Evolutionary conservation across 2,888 invertebrate genomes (phyloP).

Genomic region (Argyra leucocephala): DNA sequence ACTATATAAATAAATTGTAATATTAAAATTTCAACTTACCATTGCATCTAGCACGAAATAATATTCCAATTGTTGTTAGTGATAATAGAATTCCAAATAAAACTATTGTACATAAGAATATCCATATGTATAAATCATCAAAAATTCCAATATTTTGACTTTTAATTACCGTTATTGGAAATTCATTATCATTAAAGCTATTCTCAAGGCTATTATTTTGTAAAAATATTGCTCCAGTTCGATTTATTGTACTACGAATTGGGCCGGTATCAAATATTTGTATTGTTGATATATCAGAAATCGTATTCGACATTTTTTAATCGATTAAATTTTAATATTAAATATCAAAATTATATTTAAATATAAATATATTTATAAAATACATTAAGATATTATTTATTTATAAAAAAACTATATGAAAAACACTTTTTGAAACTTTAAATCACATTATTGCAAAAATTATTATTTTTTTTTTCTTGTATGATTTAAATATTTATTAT

Average conservation of each 20-base stretch:
- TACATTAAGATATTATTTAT: no score
- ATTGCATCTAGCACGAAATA: constrained; percentile 21
- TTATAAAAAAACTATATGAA: no score
- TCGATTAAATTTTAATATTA: background rate
- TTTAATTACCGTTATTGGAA: background rate
- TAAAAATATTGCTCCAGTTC: background rate
- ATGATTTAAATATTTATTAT: no score
- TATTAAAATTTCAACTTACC: constrained; percentile 18
- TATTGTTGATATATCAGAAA: constrained; percentile 7
- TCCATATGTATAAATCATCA: constrained; percentile 19
- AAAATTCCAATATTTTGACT: constrained; percentile 11
- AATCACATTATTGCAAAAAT: no score
- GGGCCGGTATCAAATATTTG: constrained; percentile 8
- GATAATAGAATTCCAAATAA: constrained; percentile 18
- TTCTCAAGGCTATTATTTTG: background rate
- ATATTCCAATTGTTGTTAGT: constrained; percentile 17
- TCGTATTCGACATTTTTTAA: background rate
- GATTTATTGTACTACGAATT: background rate
- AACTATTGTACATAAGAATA: constrained; percentile 16
- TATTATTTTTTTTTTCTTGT: no score
- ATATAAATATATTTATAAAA: no score
- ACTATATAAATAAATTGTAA: no score
- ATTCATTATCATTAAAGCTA: background rate
- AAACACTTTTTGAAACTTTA: no score
- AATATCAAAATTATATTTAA: no score